These are phyloP conservation scores for Pseudorhombus dupliciocellatus DNA, from an alignment of 2,113 vertebrate species.

Conservation along the genomic window DNA sequence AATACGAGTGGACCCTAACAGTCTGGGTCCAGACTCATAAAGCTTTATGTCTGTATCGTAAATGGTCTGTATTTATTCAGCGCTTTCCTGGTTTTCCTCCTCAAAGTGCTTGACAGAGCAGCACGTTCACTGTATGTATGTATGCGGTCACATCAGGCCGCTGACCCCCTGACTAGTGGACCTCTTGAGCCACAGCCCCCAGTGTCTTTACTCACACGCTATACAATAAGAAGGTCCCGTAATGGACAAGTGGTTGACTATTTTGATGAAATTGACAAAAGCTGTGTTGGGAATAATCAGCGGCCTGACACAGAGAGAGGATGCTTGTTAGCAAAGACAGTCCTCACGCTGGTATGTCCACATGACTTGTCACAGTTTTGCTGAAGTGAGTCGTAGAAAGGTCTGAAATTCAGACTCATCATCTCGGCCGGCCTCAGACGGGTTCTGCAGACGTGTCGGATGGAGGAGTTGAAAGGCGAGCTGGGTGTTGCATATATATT, in stretches of 20 bases:
- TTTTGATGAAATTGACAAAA: not conserved
- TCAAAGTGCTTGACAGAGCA: too few relatives aligned
- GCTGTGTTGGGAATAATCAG: not conserved
- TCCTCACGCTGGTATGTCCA: not conserved
- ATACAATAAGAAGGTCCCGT: too few relatives aligned
- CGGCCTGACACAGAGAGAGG: not conserved
- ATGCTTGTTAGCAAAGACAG: not conserved
- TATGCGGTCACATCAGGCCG: too few relatives aligned
- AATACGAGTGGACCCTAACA: not conserved
- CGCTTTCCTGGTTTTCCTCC: too few relatives aligned
- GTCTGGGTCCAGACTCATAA: not conserved
- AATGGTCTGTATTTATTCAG: not conserved
- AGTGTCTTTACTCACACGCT: too few relatives aligned
- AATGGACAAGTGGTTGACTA: too few relatives aligned
- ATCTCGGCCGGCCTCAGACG: constrained; percentile 29
- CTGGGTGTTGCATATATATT: constrained; percentile 72
- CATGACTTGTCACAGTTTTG: not conserved
- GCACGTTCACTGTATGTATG: too few relatives aligned
- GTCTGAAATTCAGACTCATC: constrained; percentile 19
- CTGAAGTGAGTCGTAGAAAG: constrained; percentile 9
- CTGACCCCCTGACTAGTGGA: too few relatives aligned
- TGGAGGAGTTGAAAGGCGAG: constrained; percentile 54
- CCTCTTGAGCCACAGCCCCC: too few relatives aligned
- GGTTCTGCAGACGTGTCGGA: constrained; percentile 53
- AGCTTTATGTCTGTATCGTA: not conserved